Conservation (phyloP, 2,888 invertebrate species). For the Phasia obesa region DNA sequence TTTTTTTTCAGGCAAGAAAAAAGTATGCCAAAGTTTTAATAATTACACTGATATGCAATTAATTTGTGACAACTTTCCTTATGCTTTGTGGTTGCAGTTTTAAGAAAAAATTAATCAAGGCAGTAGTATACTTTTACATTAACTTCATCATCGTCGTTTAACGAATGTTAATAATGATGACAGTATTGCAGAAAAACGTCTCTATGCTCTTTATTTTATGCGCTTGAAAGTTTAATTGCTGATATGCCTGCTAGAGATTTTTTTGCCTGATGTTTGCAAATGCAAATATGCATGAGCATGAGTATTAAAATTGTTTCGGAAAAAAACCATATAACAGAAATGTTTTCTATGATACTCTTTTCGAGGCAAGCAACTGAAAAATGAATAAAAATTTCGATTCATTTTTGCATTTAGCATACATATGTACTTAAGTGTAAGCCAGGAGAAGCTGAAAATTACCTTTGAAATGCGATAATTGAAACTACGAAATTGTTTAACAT, state of each 20-base stretch:
- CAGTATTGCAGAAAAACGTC: neutral
- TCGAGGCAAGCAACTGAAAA: constrained; percentile 37
- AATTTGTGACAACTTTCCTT: constrained; percentile 77
- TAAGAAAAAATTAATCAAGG: neutral
- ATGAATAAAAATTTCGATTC: constrained; percentile 6
- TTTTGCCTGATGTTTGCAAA: neutral
- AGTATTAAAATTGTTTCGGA: constrained; percentile 10
- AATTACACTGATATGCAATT: constrained; percentile 80
- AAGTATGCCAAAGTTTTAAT: constrained; percentile 74
- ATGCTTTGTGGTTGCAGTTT: constrained; percentile 46
- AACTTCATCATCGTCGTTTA: constrained; percentile 31
- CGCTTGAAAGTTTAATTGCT: constrained; percentile 37
- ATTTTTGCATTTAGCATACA: neutral
- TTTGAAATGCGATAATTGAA: neutral
- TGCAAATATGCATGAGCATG: neutral
- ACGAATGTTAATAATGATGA: constrained; percentile 5
- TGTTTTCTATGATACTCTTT: constrained; percentile 11
- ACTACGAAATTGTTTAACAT: too few species aligned
- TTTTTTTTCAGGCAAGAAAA: constrained; percentile 43
- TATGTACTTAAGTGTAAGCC: neutral
- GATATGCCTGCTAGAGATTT: constrained; percentile 7
- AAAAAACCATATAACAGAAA: constrained; percentile 27
- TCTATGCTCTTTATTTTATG: constrained; percentile 33
- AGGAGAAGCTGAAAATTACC: neutral
- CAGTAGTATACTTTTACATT: neutral